phyloP scores from a whole-genome alignment of 2,888 invertebrate species.

The Eupithecia subfuscata region DNA sequence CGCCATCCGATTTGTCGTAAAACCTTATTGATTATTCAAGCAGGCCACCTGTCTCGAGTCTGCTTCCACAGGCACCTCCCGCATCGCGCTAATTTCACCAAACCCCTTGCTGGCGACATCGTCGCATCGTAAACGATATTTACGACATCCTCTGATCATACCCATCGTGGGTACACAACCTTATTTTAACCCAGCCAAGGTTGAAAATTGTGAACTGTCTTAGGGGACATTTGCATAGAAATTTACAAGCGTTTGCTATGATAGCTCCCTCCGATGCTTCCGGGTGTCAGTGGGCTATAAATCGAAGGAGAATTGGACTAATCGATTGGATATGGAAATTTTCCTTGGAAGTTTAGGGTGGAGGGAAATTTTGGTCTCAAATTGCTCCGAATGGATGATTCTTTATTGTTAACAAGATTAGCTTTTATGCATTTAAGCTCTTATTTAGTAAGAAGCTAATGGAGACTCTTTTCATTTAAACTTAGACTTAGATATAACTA shows the following conservation, averaged over 20 bases:
- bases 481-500: no score
- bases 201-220: conserved; percentile 4
- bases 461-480: not conserved
- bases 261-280: conserved; percentile 57
- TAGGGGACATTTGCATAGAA: conserved; percentile 74
- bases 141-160: conserved; percentile 73
- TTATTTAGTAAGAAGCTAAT: not conserved
- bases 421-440: not conserved
- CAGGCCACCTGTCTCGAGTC: conserved; percentile 24
- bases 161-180: conserved; percentile 48
- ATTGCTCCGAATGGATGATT: not conserved
- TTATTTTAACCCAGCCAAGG: conserved; percentile 19
- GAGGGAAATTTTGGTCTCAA: conserved; percentile 7
- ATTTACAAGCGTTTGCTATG: conserved; percentile 69
- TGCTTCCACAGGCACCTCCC: conserved; percentile 54
- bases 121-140: conserved; percentile 75
- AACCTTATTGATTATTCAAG: conserved; percentile 26
- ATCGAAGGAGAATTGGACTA: conserved; percentile 42
- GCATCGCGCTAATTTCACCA: conserved; percentile 71
- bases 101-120: conserved; percentile 61
- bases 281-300: conserved; percentile 41
- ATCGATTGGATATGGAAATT: conserved; percentile 41
- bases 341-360: conserved; percentile 27
- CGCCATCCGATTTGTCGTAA: conserved; percentile 20
- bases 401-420: not conserved